Base-by-base conservation (phyloP, 2,797 vertebrate species). In the Halcyon leucocephala region DNA sequence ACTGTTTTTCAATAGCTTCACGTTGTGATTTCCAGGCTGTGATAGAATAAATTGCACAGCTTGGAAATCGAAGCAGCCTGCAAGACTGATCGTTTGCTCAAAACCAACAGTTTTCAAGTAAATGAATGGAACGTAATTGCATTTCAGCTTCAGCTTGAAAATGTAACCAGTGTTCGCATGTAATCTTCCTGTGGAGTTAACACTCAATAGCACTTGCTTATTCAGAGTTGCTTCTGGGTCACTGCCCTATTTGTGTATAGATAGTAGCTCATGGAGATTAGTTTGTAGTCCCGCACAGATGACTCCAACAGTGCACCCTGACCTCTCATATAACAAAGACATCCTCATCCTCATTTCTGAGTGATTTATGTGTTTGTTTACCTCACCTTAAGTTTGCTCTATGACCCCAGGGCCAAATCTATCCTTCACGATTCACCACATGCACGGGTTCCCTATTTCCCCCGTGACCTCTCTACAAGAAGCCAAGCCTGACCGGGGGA, bases 41-140 rank as follows among this genome's bases (percentile, higher is more conserved):
- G 80, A 66, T 81, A 79, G 87, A 82, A 91, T 55, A 95, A 96
- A 76, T 51, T 90, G 58, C 2, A 0, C 91, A 82, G 82, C 82
- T 42, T 88, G 77, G 82, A 86, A 95, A 78, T 62, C 44, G 93
- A 66, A 90, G 66, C 19, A 2, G 69, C 73, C 58, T n/a, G 89
- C 72, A 86, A 94, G 87, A 66, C 62, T 77, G 61, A 82, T 90
- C 76, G 60, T 84, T 90, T 91, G 70, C 85, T 95, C 70, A 88
- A 94, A 96, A 86, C 48, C 55, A 96, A 86, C 69, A 81, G 84
- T 88, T 91, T 86, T 61, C 91, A 92, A 92, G 82, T 67, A 94
- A 94, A 91, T 52, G 33, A 95, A 93, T 67, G 70, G 54, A 31
- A 88, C 0, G 0, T 55, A 92, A 94, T 81, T 91, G 80, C 73